Evolutionary conservation across 1,140 invertebrate genomes (phyloP), one percentile per base, ranked within the genome.

Genomic region (Temnothorax curvispinosus): DNA sequence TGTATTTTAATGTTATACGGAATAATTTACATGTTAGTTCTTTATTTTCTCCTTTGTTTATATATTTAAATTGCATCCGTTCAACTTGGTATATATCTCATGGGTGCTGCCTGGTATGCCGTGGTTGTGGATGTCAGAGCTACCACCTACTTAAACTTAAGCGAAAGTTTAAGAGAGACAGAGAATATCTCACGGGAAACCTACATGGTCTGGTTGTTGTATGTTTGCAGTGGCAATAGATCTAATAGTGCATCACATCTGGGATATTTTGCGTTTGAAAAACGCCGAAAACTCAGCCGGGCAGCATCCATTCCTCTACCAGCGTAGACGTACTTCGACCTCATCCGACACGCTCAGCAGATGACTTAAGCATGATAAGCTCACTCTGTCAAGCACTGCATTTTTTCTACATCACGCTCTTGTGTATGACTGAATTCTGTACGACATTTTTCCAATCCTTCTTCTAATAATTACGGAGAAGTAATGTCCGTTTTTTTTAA

Each of bases 191-290:
- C 87, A 75, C 60, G 71, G 52, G 78, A 91, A 93, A 93, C 92
- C 92, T 94, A 94, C 92, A 94, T 93, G 88, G 93, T 93, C 94
- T 95, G 93, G 94, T 95, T 95, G 90, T 94, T 95, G 95, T 96
- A 96, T 97, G 97, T 98, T 97, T 96, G 96, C 97, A 99, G 99
- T 99, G 97, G 99, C 99, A 96, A 99, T 99, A 96, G 98, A 99
- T 96, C 97, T 99, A 95, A 99, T 99, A 96, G 99, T 99, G 93
- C 98, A 99, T 95, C 99, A 99, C 97, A 99, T 99, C 96, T 97
- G 98, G 96, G 99, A 99, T 96, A 97, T 99, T 93, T 97, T 99
- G 94, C 97, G 96, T 95, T 96, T 96, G 94, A 97, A 96, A 96
- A 96, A 95, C 92, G 94, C 93, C 89, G 94, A 95, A 89, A 93